Evolutionary conservation across 2,797 vertebrate species (phyloP).

Genomic region (Tenualosa thibaudeaui): DNA sequence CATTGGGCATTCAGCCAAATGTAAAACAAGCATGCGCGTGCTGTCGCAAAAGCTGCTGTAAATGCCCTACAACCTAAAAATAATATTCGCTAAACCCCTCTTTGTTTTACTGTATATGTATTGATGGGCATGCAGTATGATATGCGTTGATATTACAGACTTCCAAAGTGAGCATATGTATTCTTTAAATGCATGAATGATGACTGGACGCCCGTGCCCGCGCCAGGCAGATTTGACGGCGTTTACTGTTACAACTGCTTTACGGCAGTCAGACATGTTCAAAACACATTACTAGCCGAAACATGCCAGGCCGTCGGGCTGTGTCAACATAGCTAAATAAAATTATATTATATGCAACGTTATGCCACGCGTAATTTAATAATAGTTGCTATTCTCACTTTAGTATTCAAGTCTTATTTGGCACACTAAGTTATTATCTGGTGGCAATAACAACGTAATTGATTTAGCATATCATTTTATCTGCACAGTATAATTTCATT

Average conservation of each 20-base stretch:
- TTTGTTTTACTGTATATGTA: neutral
- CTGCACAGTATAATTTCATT: neutral
- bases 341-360: neutral
- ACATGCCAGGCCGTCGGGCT: neutral
- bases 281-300: neutral
- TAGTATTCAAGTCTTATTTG: neutral
- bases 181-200: neutral
- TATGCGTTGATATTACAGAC: neutral
- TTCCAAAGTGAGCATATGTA: no score
- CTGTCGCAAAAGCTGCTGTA: constrained; percentile 56
- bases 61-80: constrained; percentile 20
- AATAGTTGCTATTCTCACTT: neutral
- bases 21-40: constrained; percentile 40
- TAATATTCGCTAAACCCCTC: neutral
- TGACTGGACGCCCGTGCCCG: neutral
- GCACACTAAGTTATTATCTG: neutral
- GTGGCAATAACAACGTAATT: neutral
- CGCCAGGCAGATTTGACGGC: neutral
- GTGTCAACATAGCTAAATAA: neutral
- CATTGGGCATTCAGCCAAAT: constrained; percentile 10
- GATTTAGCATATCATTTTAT: neutral
- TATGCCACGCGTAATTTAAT: neutral
- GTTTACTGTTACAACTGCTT: neutral
- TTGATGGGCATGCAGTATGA: no score
- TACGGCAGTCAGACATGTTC: constrained; percentile 20